Evolutionary conservation across 2,888 invertebrate species (phyloP).

Genomic region (Deladenus siricidicola): DNA sequence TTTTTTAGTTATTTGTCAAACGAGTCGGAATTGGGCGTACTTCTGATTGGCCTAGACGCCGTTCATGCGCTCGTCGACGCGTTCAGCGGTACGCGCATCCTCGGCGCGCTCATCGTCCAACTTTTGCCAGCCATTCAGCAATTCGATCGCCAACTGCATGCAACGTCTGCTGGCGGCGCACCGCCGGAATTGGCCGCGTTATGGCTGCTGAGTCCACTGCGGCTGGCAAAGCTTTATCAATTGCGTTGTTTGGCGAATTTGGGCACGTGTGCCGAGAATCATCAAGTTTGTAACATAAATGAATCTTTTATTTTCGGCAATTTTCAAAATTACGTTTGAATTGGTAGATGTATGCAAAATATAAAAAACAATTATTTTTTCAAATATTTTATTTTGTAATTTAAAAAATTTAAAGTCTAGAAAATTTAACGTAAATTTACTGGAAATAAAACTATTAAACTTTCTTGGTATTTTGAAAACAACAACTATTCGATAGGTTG

Average conservation of each 20-base stretch:
- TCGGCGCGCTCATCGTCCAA: conserved; percentile 37
- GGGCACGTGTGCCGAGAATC: conserved; percentile 39
- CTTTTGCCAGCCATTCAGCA: conserved; percentile 42
- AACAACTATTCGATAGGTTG: conserved; percentile 6
- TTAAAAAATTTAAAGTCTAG: background rate
- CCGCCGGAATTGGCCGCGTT: conserved; percentile 44
- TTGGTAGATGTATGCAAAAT: too few species aligned
- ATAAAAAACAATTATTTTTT: background rate
- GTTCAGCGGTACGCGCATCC: conserved; percentile 34
- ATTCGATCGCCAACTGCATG: conserved; percentile 38
- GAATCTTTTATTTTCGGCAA: too few species aligned
- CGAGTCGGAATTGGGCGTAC: conserved; percentile 45
- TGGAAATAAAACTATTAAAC: background rate
- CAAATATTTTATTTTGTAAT: background rate
- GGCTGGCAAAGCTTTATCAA: conserved; percentile 48
- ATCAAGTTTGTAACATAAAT: too few species aligned
- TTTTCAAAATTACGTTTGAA: too few species aligned
- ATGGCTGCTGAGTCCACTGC: conserved; percentile 43
- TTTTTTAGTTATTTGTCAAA: conserved; percentile 39
- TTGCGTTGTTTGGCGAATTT: conserved; percentile 48
- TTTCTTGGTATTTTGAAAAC: background rate
- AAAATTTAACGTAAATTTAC: background rate
- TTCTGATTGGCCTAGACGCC: conserved; percentile 46
- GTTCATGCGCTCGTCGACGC: conserved; percentile 40
- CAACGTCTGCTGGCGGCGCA: conserved; percentile 28